These are phyloP conservation scores for Nasalis larvatus DNA, from an alignment of 2,113 vertebrate genomes.

Conservation along the genomic window DNA sequence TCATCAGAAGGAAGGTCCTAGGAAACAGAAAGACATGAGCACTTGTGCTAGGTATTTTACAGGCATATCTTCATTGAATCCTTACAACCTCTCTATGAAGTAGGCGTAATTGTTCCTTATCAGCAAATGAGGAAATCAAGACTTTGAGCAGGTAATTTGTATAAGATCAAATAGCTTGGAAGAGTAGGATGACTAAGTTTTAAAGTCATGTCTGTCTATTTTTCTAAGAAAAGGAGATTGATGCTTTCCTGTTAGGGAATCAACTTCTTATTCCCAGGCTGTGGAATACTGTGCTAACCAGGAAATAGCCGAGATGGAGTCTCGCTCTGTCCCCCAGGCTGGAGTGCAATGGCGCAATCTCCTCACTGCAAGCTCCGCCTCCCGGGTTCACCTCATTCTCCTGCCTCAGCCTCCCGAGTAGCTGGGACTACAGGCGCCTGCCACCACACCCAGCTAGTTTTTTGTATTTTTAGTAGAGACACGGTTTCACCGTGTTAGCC, in stretches of 20 bases:
- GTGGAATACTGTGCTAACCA: background rate
- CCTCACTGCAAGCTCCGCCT: no score
- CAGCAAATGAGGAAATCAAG: background rate
- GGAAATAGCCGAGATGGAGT: background rate
- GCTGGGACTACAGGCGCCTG: no score
- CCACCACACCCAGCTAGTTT: no score
- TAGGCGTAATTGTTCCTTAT: background rate
- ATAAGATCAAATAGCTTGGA: background rate
- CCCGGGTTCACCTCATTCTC: no score
- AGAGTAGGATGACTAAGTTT: background rate
- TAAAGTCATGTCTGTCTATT: background rate
- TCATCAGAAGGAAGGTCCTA: background rate
- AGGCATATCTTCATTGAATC: background rate
- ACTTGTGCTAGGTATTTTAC: background rate
- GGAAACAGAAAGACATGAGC: background rate
- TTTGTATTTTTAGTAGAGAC: no score
- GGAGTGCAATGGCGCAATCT: no score
- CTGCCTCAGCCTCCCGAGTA: no score
- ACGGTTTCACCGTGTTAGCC: rapidly evolving
- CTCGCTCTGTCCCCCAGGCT: no score
- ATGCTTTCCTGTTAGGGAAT: background rate
- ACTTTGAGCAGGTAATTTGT: background rate
- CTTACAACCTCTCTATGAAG: background rate
- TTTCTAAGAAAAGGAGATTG: background rate
- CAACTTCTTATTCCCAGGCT: background rate